These are phyloP conservation scores for Napeogenes inachia DNA, from an alignment of 2,888 invertebrate genomes.

Conservation along the genomic window DNA sequence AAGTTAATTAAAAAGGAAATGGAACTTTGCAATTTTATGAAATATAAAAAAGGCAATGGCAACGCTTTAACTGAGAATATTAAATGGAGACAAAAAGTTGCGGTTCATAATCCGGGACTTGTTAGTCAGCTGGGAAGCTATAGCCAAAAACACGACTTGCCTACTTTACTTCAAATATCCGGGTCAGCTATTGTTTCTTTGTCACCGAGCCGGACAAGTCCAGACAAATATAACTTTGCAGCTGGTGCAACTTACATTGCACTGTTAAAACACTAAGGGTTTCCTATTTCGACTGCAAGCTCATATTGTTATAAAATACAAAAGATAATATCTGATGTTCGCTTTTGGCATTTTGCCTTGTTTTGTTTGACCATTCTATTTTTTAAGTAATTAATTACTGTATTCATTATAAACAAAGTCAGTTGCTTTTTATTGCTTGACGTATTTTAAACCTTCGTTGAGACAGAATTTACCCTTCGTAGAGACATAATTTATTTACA, in stretches of 20 bases:
- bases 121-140: constrained; percentile 18
- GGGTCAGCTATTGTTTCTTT: constrained; percentile 69
- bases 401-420: constrained; percentile 15
- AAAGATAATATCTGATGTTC: constrained; percentile 51
- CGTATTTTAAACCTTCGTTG: no score
- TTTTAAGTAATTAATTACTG: constrained; percentile 49
- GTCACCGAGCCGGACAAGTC: constrained; percentile 57
- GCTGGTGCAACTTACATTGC: constrained; percentile 37
- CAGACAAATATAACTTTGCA: constrained; percentile 51
- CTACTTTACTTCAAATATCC: constrained; percentile 63
- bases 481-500: no score
- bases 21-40: no score
- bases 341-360: constrained; percentile 43
- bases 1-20: no score
- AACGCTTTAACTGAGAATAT: not conserved
- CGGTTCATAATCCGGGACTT: constrained; percentile 9
- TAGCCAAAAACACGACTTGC: constrained; percentile 48
- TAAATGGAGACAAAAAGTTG: constrained; percentile 4
- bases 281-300: constrained; percentile 33
- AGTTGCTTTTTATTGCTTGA: no score
- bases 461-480: no score
- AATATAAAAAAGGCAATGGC: no score
- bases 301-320: constrained; percentile 41
- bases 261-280: constrained; percentile 29
- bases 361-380: constrained; percentile 46